Base-by-base conservation (phyloP, 2,797 vertebrate genomes). In the Cynodonichthys magdalenae region DNA sequence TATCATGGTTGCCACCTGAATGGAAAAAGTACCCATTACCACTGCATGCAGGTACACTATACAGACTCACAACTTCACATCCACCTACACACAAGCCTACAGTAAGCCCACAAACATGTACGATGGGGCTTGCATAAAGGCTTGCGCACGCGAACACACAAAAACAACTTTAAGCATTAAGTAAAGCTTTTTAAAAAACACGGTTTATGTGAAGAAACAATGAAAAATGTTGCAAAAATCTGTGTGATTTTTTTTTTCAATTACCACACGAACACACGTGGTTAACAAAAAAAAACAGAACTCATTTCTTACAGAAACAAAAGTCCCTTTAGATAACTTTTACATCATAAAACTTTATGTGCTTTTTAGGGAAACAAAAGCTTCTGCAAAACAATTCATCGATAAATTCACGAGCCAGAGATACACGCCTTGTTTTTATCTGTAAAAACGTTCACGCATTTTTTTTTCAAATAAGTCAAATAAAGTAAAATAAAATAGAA, bases 11-110 rank as follows among this genome's bases (percentile, higher is more conserved):
- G 98, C 87, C 97, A 99, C 92, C 96, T 99, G 77, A 99, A 99
- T 11, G 98, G 98, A 84, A 99, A 99, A 92, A 99, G 98, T 93
- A 99, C 98, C 71, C 98, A 99, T 92, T 99, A 99, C 94, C 98
- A 99, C 92, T 99, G 98, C 94, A 99, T 99, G 98, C 98, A 99
- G 98, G 98, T 98, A 94, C 91, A 85, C 69, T 53, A 57, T 63
- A 42, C 47, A 62, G 15, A 73, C 17, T 39, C 42, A 49, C 63
- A 31, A 27, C 64, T 74, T 55, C 15, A 54, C 67, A 9, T 42
- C 68, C 58, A 58, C 78, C 70, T 52, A 62, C 78, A 55, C 67
- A 75, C 28, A 55, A 11, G 65, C 46, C 50, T 52, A 63, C 59
- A 78, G 36, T 7, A 48, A 70, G 75, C 34, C 60, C 72, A 75